Conservation (phyloP, 2,113 vertebrate genomes). For the Aptenodytes patagonicus region DNA sequence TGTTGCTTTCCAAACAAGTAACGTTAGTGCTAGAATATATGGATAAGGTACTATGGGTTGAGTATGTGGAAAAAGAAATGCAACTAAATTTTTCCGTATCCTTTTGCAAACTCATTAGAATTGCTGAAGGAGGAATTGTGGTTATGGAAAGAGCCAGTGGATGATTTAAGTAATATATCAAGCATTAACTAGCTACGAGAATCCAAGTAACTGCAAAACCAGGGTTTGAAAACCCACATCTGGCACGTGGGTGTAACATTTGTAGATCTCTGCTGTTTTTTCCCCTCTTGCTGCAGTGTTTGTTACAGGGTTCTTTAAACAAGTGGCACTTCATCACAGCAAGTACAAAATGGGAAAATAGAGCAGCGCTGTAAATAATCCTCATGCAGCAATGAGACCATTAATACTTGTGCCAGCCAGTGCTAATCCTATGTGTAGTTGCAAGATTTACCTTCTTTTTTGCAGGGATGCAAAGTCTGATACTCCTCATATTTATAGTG, state of each 20-base stretch:
- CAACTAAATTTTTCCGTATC: background rate
- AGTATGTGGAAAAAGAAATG: background rate
- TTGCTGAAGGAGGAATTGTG: background rate
- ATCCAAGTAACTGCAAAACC: background rate
- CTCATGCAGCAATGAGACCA: constrained; percentile 47
- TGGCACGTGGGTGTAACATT: constrained; percentile 42
- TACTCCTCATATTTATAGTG: constrained; percentile 59
- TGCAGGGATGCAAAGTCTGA: constrained; percentile 33
- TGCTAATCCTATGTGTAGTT: constrained; percentile 50
- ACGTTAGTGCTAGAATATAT: background rate
- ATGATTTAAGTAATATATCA: background rate
- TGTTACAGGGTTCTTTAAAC: constrained; percentile 55
- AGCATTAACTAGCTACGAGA: background rate
- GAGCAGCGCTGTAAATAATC: constrained; percentile 69
- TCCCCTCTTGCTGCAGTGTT: constrained; percentile 29
- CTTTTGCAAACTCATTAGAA: background rate
- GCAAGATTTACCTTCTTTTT: constrained; percentile 60
- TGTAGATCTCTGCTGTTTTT: constrained; percentile 5
- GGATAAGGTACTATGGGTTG: background rate
- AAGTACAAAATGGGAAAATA: constrained; percentile 62
- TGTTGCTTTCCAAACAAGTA: background rate
- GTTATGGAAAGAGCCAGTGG: background rate
- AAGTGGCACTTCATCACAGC: constrained; percentile 64
- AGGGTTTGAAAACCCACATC: constrained; percentile 52
- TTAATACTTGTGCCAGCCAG: constrained; percentile 62